These are phyloP conservation scores for Butastur rufipennis DNA, from an alignment of 2,113 vertebrate genomes.

Conservation along the genomic window DNA sequence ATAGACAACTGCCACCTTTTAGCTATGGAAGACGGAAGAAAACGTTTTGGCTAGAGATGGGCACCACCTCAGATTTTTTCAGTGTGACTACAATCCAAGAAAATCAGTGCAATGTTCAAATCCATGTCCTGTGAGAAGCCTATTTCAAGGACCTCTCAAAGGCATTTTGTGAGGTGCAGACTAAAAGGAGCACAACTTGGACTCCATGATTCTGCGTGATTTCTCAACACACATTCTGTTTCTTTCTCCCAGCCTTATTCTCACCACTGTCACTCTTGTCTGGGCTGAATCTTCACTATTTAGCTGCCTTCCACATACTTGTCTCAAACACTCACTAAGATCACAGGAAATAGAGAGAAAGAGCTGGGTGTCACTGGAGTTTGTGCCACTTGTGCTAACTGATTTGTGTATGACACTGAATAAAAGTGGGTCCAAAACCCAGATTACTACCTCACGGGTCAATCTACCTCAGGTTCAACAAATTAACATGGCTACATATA, in stretches of 20 bases:
- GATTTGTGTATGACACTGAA: neutral
- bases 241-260: neutral
- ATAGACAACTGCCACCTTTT: neutral
- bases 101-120: neutral
- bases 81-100: neutral
- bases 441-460: neutral
- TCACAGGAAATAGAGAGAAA: neutral
- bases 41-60: neutral
- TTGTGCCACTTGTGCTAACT: neutral
- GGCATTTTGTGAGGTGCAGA: neutral
- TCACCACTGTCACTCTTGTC: neutral
- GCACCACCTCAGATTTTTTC: neutral
- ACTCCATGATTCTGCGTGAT: neutral
- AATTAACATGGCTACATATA: neutral
- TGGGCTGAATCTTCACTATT: neutral
- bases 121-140: accelerated
- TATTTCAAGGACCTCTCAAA: neutral
- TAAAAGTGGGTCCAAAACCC: neutral
- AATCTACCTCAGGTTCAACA: neutral
- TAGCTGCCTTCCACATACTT: neutral
- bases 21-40: neutral
- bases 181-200: neutral
- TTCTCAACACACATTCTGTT: neutral
- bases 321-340: neutral
- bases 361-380: neutral